These are phyloP conservation scores for Notechis scutatus DNA, from an alignment of 2,113 vertebrate genomes.

Conservation along the genomic window DNA sequence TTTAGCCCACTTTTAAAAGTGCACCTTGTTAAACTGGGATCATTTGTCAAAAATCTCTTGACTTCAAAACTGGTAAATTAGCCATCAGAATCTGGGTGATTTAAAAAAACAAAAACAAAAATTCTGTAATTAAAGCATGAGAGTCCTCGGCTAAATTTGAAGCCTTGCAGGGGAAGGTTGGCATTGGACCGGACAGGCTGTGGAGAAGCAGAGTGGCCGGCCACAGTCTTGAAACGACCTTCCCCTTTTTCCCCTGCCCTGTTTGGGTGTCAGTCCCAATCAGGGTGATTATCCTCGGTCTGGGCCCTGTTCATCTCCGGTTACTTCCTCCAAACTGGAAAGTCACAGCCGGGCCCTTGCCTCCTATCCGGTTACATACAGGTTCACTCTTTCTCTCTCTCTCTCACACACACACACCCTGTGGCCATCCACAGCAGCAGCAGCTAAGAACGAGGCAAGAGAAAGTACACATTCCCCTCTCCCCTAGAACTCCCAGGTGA, in stretches of 20 bases:
- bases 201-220: background rate
- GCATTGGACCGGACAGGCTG: background rate
- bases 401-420: too few species aligned
- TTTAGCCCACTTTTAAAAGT: background rate
- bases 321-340: conserved; percentile 71
- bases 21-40: background rate
- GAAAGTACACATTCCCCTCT: accelerated
- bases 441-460: background rate
- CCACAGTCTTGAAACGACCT: conserved; percentile 64
- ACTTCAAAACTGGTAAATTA: background rate
- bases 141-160: background rate
- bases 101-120: background rate
- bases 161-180: background rate
- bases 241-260: conserved; percentile 68
- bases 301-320: conserved; percentile 60
- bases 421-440: too few species aligned
- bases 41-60: background rate
- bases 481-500: background rate
- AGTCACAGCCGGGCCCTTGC: conserved; percentile 66
- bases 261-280: conserved; percentile 78
- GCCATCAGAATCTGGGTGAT: background rate
- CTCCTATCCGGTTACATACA: background rate
- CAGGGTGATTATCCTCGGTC: conserved; percentile 63
- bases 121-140: too few species aligned
- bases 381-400: too few species aligned